Evolutionary conservation across 2,113 vertebrate genomes (phyloP).

Genomic region (Tragelaphus scriptus): DNA sequence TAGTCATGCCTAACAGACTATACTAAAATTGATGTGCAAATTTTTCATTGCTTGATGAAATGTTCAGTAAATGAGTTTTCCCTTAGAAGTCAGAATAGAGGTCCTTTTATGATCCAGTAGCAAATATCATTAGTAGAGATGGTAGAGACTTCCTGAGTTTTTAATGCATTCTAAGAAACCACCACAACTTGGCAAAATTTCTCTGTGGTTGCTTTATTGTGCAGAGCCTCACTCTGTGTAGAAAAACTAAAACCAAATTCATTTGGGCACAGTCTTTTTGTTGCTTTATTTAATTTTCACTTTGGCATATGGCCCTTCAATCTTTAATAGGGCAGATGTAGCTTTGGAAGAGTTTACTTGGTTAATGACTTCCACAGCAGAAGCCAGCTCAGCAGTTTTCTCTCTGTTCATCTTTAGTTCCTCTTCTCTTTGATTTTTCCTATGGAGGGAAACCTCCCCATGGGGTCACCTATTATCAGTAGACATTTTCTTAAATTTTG

Average conservation of each 20-base stretch:
- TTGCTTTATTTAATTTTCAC: constrained; percentile 72
- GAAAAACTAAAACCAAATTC: constrained; percentile 60
- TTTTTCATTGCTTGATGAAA: constrained; percentile 34
- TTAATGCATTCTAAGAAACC: constrained; percentile 58
- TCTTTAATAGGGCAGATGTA: constrained; percentile 54
- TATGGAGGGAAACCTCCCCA: not conserved
- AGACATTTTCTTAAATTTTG: not conserved
- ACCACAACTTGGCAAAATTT: constrained; percentile 15
- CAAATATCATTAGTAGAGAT: constrained; percentile 31
- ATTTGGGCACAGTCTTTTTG: constrained; percentile 46
- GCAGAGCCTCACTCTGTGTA: not conserved
- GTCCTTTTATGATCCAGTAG: constrained; percentile 34
- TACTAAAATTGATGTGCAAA: not conserved
- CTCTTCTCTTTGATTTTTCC: not conserved
- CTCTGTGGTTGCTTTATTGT: constrained; percentile 51
- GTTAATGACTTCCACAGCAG: constrained; percentile 39
- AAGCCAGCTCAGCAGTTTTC: constrained; percentile 52
- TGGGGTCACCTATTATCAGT: not conserved
- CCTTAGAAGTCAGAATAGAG: not conserved
- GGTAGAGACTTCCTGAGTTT: constrained; percentile 13
- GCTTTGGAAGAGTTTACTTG: constrained; percentile 44
- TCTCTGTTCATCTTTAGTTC: not conserved
- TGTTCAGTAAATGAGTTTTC: constrained; percentile 9
- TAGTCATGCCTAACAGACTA: not conserved
- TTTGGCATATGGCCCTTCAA: constrained; percentile 53